phyloP scores from a whole-genome alignment of 2,113 vertebrate species.

The Peucedramus taeniatus region DNA sequence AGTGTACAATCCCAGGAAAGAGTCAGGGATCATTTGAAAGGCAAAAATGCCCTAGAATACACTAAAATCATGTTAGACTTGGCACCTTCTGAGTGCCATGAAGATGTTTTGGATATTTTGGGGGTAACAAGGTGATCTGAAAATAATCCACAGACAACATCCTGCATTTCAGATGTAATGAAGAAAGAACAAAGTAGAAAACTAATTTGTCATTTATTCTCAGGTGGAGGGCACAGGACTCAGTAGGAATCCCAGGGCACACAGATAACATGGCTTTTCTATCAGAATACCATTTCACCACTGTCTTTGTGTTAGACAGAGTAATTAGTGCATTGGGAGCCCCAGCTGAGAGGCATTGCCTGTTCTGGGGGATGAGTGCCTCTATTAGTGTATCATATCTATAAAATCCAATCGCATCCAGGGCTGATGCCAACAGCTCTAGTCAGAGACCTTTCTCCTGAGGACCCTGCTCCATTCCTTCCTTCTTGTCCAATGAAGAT shows the following conservation, averaged over 20 bases:
- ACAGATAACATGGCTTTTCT: neutral
- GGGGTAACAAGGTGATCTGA: neutral
- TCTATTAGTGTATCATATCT: neutral
- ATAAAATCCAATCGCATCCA: neutral
- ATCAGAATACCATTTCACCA: neutral
- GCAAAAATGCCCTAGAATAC: neutral
- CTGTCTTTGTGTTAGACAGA: conserved; percentile 1
- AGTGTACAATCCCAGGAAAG: neutral
- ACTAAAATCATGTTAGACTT: neutral
- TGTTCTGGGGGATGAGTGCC: neutral
- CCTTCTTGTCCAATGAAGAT: neutral
- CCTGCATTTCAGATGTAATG: neutral
- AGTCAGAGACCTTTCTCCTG: neutral
- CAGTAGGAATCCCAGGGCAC: neutral
- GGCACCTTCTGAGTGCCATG: neutral
- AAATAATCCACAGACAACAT: neutral
- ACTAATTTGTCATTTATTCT: neutral
- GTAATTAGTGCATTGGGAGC: conserved; percentile 50
- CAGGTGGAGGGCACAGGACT: neutral
- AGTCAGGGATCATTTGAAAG: neutral
- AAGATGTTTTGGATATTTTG: neutral
- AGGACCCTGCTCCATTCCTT: neutral
- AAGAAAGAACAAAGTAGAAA: neutral
- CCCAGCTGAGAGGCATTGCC: neutral
- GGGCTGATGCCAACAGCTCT: neutral